Percentiles rank a stretch among this genome's conserved stretches.
Conservation (phyloP, 2,797 vertebrate genomes). For the Acanthiza pusilla region DNA sequence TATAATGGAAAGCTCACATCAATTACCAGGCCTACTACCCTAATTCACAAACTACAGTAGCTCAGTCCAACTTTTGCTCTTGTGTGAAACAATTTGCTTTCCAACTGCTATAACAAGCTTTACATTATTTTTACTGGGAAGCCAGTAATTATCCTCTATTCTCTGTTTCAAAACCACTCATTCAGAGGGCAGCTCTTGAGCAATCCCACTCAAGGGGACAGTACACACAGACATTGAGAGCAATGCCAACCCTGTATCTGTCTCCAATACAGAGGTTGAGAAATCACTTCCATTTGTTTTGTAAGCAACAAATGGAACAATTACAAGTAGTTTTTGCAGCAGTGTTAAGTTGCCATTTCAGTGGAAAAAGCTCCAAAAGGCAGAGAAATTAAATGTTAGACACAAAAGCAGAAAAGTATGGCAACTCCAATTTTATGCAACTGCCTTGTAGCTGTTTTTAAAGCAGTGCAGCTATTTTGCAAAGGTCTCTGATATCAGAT, state of each 20-base stretch:
- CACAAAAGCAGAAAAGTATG: background rate
- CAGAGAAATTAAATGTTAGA: background rate
- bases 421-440: background rate
- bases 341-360: background rate
- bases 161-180: background rate
- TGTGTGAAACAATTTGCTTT: background rate
- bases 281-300: conserved; percentile 17
- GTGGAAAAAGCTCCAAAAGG: background rate
- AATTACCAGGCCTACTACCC: background rate
- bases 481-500: background rate
- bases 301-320: conserved; percentile 21
- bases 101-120: background rate
- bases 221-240: background rate
- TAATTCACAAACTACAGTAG: background rate
- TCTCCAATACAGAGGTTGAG: background rate
- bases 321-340: background rate
- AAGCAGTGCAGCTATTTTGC: background rate
- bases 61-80: background rate
- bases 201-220: conserved; percentile 13
- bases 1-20: background rate
- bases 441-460: background rate
- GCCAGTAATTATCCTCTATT: background rate
- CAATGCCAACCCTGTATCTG: background rate
- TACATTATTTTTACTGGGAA: background rate
- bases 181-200: conserved; percentile 27